Conservation (phyloP, 2,888 invertebrate genomes). For the Stenoptilia bipunctidactyla region DNA sequence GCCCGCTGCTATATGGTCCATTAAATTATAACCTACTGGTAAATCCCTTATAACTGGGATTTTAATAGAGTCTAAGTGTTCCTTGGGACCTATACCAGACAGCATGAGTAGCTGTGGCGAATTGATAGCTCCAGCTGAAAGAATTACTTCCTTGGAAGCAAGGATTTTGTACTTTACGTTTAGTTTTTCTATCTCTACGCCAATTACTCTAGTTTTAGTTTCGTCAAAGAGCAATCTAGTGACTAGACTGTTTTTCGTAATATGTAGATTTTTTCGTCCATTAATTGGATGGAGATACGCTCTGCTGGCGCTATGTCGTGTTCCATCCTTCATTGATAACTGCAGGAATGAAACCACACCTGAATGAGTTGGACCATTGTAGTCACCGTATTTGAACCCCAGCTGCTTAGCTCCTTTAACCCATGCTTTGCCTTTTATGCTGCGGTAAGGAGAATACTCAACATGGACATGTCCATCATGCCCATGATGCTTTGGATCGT, state of each 20-base stretch:
- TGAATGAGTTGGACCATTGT: constrained; percentile 73
- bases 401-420: constrained; percentile 73
- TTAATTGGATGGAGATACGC: constrained; percentile 75
- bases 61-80: constrained; percentile 67
- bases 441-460: constrained; percentile 63
- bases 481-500: constrained; percentile 65
- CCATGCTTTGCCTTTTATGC: constrained; percentile 66
- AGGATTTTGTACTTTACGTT: constrained; percentile 61
- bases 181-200: constrained; percentile 70
- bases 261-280: constrained; percentile 72
- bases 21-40: constrained; percentile 76
- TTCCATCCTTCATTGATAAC: constrained; percentile 75
- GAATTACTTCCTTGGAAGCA: constrained; percentile 79
- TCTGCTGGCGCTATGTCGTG: constrained; percentile 75
- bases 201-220: constrained; percentile 66
- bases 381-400: constrained; percentile 72
- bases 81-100: constrained; percentile 79
- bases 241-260: constrained; percentile 72
- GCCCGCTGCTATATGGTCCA: constrained; percentile 78
- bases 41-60: constrained; percentile 70
- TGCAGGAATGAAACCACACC: constrained; percentile 75
- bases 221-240: constrained; percentile 71
- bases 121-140: constrained; percentile 83
- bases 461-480: constrained; percentile 70
- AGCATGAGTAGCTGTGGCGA: constrained; percentile 84